phyloP scores from a whole-genome alignment of 2,797 vertebrate species.

The Sciurus vulgaris region DNA sequence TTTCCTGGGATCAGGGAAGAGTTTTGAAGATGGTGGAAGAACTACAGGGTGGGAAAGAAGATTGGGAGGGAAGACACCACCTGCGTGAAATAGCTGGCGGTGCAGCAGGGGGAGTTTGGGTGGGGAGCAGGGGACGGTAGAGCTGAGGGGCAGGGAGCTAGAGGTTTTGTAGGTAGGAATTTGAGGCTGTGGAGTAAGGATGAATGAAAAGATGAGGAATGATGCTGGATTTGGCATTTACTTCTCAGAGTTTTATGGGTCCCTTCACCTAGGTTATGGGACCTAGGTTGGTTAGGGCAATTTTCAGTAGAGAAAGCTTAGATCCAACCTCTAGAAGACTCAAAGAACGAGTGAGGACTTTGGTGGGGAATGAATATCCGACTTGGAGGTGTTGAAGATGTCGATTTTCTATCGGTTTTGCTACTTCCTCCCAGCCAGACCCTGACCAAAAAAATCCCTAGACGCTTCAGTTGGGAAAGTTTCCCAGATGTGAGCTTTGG shows the following conservation, averaged over 20 bases:
- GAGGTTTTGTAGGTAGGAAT: conserved; percentile 8
- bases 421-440: conserved; percentile 32
- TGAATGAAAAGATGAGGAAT: neutral
- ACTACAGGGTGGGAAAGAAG: conserved; percentile 11
- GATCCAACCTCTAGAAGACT: neutral
- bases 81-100: neutral
- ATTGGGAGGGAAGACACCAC: conserved; percentile 21
- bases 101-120: neutral
- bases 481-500: conserved; percentile 30
- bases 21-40: conserved; percentile 72
- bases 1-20: conserved; percentile 14
- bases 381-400: conserved; percentile 17
- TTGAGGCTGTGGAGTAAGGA: neutral
- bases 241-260: conserved; percentile 36
- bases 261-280: no score
- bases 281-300: neutral
- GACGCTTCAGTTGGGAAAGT: neutral
- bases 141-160: neutral
- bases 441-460: neutral
- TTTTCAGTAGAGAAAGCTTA: conserved; percentile 37
- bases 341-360: neutral
- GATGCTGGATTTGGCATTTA: neutral
- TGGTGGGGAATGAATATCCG: neutral
- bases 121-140: neutral
- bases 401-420: neutral